These are phyloP conservation scores for Capreolus pygargus DNA, from an alignment of 2,113 vertebrate genomes.

Conservation along the genomic window DNA sequence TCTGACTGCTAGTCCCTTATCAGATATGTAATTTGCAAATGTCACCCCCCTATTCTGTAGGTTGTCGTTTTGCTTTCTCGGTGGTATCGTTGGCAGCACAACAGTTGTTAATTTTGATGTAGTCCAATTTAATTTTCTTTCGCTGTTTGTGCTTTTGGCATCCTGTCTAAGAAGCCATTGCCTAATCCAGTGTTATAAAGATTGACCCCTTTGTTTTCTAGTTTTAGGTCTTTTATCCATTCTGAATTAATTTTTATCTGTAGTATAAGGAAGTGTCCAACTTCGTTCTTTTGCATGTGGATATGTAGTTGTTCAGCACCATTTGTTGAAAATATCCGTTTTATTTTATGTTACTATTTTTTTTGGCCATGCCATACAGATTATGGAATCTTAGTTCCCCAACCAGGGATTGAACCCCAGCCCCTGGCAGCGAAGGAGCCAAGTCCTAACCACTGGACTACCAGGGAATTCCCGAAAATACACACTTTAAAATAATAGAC, in stretches of 20 bases:
- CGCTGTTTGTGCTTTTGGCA: not conserved
- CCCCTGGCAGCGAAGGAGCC: not conserved
- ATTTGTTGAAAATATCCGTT: slow-evolving; percentile 19
- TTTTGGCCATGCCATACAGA: not conserved
- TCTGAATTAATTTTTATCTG: not conserved
- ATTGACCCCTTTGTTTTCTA: not conserved
- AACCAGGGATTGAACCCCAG: not conserved
- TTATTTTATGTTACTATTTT: not conserved
- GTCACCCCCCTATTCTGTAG: not conserved
- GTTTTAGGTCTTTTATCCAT: not conserved
- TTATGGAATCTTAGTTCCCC: not conserved
- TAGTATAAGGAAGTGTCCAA: not conserved
- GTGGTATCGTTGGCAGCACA: not conserved
- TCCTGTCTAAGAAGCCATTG: not conserved
- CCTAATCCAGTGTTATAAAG: not conserved
- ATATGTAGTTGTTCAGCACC: not conserved
- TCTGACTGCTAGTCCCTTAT: not conserved
- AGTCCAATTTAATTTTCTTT: not conserved
- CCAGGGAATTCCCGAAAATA: not conserved
- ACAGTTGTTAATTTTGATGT: not conserved
- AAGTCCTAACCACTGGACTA: not conserved
- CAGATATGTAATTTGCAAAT: not conserved
- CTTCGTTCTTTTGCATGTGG: not conserved
- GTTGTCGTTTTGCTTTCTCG: not conserved
- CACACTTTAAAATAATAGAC: not conserved